Percentiles rank a stretch among this genome's conserved stretches.
These are phyloP conservation scores for Cheilosia soror DNA, from an alignment of 2,888 invertebrate genomes.

Conservation along the genomic window DNA sequence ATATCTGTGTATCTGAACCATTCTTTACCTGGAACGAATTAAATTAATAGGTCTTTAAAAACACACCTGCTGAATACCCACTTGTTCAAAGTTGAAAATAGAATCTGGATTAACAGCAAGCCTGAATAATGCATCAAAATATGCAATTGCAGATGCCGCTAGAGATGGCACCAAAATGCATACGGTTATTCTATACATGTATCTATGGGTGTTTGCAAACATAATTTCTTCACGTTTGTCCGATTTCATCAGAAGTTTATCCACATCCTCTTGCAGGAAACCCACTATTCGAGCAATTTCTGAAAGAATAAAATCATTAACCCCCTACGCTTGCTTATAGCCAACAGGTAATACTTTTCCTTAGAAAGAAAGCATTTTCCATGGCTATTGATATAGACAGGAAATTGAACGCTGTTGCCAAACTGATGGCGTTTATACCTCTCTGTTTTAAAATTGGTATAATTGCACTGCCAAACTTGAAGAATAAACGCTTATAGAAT, in stretches of 20 bases:
- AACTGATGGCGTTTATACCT: constrained; percentile 76
- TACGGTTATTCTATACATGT: constrained; percentile 76
- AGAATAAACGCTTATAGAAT: background rate
- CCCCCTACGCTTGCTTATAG: background rate
- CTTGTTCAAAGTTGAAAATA: constrained; percentile 78
- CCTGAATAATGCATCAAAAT: constrained; percentile 78
- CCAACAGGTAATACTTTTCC: constrained; percentile 76
- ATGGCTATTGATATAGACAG: constrained; percentile 78
- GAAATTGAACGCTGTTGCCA: constrained; percentile 78
- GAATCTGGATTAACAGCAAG: constrained; percentile 77
- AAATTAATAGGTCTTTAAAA: background rate
- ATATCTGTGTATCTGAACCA: constrained; percentile 77
- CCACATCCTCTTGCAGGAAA: constrained; percentile 76
- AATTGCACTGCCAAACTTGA: background rate
- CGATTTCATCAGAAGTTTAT: constrained; percentile 67
- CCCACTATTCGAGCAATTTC: constrained; percentile 77
- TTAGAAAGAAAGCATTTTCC: constrained; percentile 77
- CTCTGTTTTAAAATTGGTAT: background rate
- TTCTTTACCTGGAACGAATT: constrained; percentile 49
- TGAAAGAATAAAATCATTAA: constrained; percentile 24
- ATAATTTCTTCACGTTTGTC: constrained; percentile 76
- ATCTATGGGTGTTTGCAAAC: constrained; percentile 75
- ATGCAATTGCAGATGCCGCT: constrained; percentile 77
- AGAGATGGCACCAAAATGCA: constrained; percentile 77
- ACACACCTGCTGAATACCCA: constrained; percentile 33